Base-by-base conservation (phyloP, 2,888 invertebrate species). In the Ormyrus labotus region DNA sequence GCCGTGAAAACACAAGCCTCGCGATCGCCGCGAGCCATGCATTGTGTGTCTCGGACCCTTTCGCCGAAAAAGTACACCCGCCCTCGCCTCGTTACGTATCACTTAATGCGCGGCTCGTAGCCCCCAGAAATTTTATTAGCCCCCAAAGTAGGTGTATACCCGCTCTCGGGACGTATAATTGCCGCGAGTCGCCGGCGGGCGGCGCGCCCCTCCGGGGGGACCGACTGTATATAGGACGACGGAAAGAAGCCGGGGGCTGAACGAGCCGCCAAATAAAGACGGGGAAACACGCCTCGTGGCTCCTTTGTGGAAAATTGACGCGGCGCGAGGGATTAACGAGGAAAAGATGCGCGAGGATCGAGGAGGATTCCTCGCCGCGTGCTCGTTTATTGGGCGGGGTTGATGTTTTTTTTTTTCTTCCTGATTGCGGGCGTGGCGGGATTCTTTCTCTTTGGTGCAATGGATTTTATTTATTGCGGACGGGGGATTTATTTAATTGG, bases 61-160 rank as follows among this genome's bases (percentile, higher is more conserved):
- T 70, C 51, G 11, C 13, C 9, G 5, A 61, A 73, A 65, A 78
- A 64, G 13, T 53, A 80, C 71, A 68, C 67, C 80, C 64, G 73
- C 67, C 80, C 64, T 13, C 68, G 57, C 83, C 85, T 85, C 86
- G 84, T 86, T 87, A 86, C 85, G 83, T 85, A 87, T 86, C 86
- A 85, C 85, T 87, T 87, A 85, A 86, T 82, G 53, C 78, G 81
- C 34, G 34, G 34, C 81, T 76, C 74, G 58, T 48, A 50, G 13
- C 48, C 48, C 57, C 57, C 71, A 34, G 85, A 85, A 86, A 86
- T 87, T 87, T 87, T 87, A 87, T 87, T 87, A 86, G 87, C 84
- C 84, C 84, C 75, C 51, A 77, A 81, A 81, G 78, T 75, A 81
- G 75, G 74, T 78, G 78, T 81, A 74, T 71, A 58, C 67, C 11